Base-by-base conservation (phyloP, 2,113 vertebrate species). In the Chloebia gouldiae region DNA sequence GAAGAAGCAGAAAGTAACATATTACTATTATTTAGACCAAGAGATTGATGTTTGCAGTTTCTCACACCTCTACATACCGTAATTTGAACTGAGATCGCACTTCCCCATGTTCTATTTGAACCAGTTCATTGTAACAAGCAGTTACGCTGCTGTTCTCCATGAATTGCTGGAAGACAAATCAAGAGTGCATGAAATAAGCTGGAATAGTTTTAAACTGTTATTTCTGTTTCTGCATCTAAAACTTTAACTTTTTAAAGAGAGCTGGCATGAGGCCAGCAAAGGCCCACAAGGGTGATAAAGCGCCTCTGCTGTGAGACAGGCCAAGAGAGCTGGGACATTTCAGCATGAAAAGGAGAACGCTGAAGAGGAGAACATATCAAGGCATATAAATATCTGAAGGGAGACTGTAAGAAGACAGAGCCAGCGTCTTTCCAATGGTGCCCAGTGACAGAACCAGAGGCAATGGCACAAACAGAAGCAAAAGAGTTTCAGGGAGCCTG, bases 31-130 rank as follows among this genome's bases (percentile, higher is more conserved):
- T 3, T 44, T n/a, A 75, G 33, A 60, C 15, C 30, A 81, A 63
- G 39, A 3, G 1, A 9, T 18, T 49, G 50, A 63, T 37, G 21
- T 56, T 39, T 86, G 57, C 27, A 56, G 51, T 70, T 81, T 77
- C 77, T 94, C 70, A 57, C 25, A 47, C 57, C 79, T 95, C 30
- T 84, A 98, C 97, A 6, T 98, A 99, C 99, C 99, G 98, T 97
- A 99, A 97, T 97, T 99, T 99, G 97, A 99, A 99, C 94, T 98
- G 99, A 92, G 98, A 99, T 86, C 98, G 98, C 94, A 99, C 99
- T 96, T 99, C 99, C 54, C 99, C 99, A 0, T 98, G 98, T 90
- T 99, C 99, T 90, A 99, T 98, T 97, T 99, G 99, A 81, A 99
- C 77, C 95, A 99, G 98, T 96, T 99, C 99, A 93, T 99, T 99